These are phyloP conservation scores for Stomatorhinus walkeri DNA, from an alignment of 2,797 vertebrate species.

Conservation along the genomic window DNA sequence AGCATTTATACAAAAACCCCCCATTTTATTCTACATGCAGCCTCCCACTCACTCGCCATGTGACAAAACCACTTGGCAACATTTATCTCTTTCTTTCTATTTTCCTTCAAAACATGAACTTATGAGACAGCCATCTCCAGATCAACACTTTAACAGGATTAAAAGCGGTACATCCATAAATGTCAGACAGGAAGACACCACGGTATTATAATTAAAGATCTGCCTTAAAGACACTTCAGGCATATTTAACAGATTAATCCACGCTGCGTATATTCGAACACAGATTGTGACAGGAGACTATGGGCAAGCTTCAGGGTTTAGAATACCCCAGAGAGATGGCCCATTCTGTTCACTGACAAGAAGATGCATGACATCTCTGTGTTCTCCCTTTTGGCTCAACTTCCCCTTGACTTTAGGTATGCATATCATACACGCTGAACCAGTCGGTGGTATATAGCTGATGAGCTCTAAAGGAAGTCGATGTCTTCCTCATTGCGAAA, in stretches of 20 bases:
- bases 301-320: constrained; percentile 30
- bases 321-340: constrained; percentile 47
- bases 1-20: constrained; percentile 18
- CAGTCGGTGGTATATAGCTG: constrained; percentile 61
- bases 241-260: constrained; percentile 6
- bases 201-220: background rate
- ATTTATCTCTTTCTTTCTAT: background rate
- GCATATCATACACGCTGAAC: constrained; percentile 59
- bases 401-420: constrained; percentile 44
- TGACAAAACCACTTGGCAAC: background rate
- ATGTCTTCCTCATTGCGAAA: background rate
- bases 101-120: background rate
- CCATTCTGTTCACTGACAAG: constrained; percentile 55
- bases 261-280: constrained; percentile 23
- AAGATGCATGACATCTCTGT: constrained; percentile 64
- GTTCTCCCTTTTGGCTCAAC: constrained; percentile 45
- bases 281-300: constrained; percentile 19
- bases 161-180: constrained; percentile 1
- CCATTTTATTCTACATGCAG: constrained; percentile 17
- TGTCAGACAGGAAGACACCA: constrained; percentile 2
- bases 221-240: background rate
- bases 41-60: constrained; percentile 19
- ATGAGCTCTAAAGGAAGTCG: constrained; percentile 27
- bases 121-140: background rate
- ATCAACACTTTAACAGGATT: background rate